Base-by-base conservation (phyloP, 2,113 vertebrate species). In the Thymallus thymallus region DNA sequence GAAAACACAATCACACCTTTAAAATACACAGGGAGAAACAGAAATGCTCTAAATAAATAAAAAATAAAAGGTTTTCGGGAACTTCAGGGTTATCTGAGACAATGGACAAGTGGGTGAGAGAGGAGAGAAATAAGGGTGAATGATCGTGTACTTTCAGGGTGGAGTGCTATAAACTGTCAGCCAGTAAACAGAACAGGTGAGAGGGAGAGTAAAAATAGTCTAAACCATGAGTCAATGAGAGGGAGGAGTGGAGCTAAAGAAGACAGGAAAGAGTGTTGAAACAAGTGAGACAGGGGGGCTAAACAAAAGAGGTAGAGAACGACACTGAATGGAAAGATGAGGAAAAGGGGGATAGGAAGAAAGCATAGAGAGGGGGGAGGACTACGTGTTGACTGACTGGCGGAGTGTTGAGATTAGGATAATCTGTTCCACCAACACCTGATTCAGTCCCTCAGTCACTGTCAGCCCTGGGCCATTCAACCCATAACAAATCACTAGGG, bases 181-280 rank as follows among this genome's bases (percentile, higher is more conserved):
- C 76, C 80, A 71, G 80, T 16, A 91, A 88, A 80, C 79, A 74
- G 84, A 76, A 89, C 91, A 90, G 89, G 88, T 90, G 89, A 89
- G 72, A 20, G 74, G 75, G 69, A 29, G 68, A 71, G 80, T 88
- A 90, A 90, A 92, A 89, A 89, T 89, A 92, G 91, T 23, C 71
- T 80, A 46, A 80, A 73, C 60, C 75, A 18, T 7, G 35, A 41
- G 35, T 41, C 76, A 77, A 83, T 83, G 85, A 80, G 79, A 66
- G 68, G 1, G 14, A 24, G 20, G 29, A 1, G 24, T 1, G 29
- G 51, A 69, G 32, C 51, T 45, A 0, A 32, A 22, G 9, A 6
- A 46, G 16, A 20, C 7, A n/a, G 35, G 41, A 30, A 62, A 22
- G 51, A 12, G 24, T 67, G 4, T 60, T 55, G 26, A 23, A 24